Percentiles rank a stretch among this genome's conserved stretches.
Evolutionary conservation across 2,113 vertebrate genomes (phyloP).

Genomic region (Tamias sibiricus): DNA sequence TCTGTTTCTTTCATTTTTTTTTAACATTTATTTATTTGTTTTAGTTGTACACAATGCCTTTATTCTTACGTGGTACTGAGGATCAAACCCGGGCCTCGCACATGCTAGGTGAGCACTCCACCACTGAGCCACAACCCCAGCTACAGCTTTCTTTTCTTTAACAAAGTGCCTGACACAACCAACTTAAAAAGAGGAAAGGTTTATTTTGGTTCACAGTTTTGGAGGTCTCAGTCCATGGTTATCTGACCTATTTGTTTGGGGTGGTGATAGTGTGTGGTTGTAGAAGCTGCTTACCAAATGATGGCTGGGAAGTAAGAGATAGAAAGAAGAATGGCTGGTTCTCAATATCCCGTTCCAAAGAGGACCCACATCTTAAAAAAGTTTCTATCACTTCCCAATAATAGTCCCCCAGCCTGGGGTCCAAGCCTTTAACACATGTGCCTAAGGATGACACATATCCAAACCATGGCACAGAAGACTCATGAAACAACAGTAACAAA

Average conservation of each 20-base stretch:
- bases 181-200: not conserved
- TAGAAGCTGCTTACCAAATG: accelerated
- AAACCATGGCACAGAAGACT: not conserved
- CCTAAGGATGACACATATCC: too few species aligned
- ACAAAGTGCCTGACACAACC: not conserved
- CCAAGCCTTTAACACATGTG: not conserved
- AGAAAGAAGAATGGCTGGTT: not conserved
- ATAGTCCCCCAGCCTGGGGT: not conserved
- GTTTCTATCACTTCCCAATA: not conserved
- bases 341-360: not conserved
- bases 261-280: not conserved
- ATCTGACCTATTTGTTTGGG: too few species aligned
- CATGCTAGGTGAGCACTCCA: too few species aligned
- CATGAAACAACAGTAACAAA: not conserved
- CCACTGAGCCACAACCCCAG: too few species aligned
- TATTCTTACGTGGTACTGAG: too few species aligned
- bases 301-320: not conserved
- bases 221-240: not conserved
- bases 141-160: too few species aligned
- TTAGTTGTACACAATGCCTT: too few species aligned
- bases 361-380: accelerated
- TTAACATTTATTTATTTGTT: too few species aligned
- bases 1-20: too few species aligned
- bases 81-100: too few species aligned
- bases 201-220: not conserved